These are phyloP conservation scores for Wiebesia pumilae DNA, from an alignment of 1,140 invertebrate species.

Conservation along the genomic window DNA sequence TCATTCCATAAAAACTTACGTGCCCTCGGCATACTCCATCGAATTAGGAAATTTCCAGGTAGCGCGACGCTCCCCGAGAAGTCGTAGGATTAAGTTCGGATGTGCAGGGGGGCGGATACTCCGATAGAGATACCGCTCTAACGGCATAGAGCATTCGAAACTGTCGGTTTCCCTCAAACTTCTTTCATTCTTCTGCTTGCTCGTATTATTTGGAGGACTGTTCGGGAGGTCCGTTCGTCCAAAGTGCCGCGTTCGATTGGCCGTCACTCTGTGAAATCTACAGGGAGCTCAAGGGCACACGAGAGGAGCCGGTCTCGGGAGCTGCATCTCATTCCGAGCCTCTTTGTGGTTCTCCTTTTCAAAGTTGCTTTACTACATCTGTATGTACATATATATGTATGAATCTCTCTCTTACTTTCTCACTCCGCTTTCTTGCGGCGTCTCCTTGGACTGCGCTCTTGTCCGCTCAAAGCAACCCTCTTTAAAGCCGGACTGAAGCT, in stretches of 20 bases:
- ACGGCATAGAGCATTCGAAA: neutral
- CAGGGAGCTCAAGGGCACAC: slow-evolving; percentile 49
- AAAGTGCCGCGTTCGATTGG: slow-evolving; percentile 48
- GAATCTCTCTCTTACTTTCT: neutral
- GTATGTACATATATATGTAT: no score
- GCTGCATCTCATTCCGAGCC: slow-evolving; percentile 13
- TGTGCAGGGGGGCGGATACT: slow-evolving; percentile 45
- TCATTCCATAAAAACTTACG: neutral
- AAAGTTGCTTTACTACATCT: slow-evolving; percentile 23
- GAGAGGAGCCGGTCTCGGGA: neutral
- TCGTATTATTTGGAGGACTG: slow-evolving; percentile 19
- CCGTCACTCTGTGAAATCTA: slow-evolving; percentile 52
- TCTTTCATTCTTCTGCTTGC: slow-evolving; percentile 15
- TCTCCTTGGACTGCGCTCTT: neutral
- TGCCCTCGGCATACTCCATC: neutral
- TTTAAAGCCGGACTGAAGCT: neutral
- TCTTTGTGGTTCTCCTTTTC: slow-evolving; percentile 27
- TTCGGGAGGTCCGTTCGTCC: slow-evolving; percentile 38
- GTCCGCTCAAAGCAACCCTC: neutral
- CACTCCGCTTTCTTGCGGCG: neutral
- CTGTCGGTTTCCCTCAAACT: slow-evolving; percentile 11
- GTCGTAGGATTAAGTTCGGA: neutral
- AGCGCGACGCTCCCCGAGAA: neutral
- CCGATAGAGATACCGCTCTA: neutral
- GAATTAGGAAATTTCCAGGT: slow-evolving; percentile 37